Percentiles rank a stretch among this genome's conserved stretches.
Evolutionary conservation across 2,113 vertebrate species (phyloP).

Genomic region (Antigone vipio): DNA sequence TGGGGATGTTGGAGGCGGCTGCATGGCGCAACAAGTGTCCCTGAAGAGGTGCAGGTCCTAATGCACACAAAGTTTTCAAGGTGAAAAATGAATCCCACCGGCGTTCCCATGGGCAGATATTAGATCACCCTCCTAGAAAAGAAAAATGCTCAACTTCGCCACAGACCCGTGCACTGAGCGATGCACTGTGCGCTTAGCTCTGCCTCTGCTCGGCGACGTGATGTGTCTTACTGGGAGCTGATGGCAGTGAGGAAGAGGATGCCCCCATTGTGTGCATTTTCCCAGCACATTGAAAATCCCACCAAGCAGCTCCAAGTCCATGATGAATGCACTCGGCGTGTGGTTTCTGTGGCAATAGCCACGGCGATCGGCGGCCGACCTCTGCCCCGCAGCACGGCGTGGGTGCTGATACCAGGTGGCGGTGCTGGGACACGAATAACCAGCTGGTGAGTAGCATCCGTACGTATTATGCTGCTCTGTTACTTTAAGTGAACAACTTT

Average conservation of each 20-base stretch:
- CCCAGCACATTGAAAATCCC: background rate
- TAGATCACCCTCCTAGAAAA: too few relatives aligned
- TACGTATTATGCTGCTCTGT: rapidly evolving
- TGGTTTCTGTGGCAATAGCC: background rate
- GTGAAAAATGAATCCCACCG: rapidly evolving
- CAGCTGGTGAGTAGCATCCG: rapidly evolving
- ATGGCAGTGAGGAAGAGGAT: background rate
- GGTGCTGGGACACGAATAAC: background rate
- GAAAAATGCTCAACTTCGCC: background rate
- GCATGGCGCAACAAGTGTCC: background rate
- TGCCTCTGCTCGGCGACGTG: rapidly evolving
- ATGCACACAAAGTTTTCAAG: rapidly evolving
- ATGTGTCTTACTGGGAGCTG: rapidly evolving
- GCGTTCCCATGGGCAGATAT: rapidly evolving
- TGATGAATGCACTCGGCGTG: rapidly evolving
- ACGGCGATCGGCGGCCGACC: rapidly evolving
- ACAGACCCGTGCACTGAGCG: background rate
- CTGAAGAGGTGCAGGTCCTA: too few relatives aligned
- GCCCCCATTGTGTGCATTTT: rapidly evolving
- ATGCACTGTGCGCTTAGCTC: rapidly evolving
- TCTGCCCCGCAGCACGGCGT: background rate
- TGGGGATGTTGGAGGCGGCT: rapidly evolving
- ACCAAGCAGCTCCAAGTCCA: background rate
- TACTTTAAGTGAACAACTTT: background rate
- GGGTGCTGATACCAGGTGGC: background rate